Evolutionary conservation across 2,113 vertebrate species (phyloP).

Genomic region (Hiodon tergisus): DNA sequence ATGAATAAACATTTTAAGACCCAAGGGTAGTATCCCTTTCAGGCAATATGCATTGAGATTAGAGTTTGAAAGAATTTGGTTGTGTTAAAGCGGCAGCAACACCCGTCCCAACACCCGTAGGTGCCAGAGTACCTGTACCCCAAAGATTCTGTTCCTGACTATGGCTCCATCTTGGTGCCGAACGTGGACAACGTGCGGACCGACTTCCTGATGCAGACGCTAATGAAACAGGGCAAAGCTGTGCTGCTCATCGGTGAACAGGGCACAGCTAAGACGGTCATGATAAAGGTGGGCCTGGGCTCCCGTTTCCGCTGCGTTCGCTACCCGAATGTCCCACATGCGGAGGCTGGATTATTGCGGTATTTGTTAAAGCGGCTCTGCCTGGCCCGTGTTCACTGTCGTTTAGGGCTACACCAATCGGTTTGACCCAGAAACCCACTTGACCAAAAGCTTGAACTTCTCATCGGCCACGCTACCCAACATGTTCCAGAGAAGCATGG

Average conservation of each 20-base stretch:
- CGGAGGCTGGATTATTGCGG: neutral
- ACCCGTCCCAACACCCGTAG: slow-evolving; percentile 42
- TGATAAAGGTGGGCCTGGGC: slow-evolving; percentile 64
- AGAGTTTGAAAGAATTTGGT: too few relatives aligned
- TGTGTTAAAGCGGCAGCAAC: too few relatives aligned
- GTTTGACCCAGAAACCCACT: slow-evolving; percentile 65
- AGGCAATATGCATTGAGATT: too few relatives aligned
- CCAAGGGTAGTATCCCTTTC: too few relatives aligned
- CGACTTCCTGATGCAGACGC: slow-evolving; percentile 67
- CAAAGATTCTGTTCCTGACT: slow-evolving; percentile 68
- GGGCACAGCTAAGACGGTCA: slow-evolving; percentile 79
- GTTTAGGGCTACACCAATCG: slow-evolving; percentile 68
- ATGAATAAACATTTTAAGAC: too few relatives aligned
- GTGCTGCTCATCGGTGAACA: slow-evolving; percentile 76
- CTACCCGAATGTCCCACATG: neutral
- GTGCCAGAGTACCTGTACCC: slow-evolving; percentile 74
- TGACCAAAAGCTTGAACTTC: slow-evolving; percentile 73
- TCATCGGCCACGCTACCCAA: slow-evolving; percentile 73
- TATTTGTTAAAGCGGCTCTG: neutral
- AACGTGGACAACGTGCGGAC: slow-evolving; percentile 77
- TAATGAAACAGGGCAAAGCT: slow-evolving; percentile 73
- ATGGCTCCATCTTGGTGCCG: slow-evolving; percentile 73
- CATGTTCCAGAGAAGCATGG: slow-evolving; percentile 75
- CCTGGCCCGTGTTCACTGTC: slow-evolving; percentile 22
- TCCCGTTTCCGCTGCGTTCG: neutral